Base-by-base conservation (phyloP, 1,140 invertebrate species). In the Nixonia krombeini region DNA sequence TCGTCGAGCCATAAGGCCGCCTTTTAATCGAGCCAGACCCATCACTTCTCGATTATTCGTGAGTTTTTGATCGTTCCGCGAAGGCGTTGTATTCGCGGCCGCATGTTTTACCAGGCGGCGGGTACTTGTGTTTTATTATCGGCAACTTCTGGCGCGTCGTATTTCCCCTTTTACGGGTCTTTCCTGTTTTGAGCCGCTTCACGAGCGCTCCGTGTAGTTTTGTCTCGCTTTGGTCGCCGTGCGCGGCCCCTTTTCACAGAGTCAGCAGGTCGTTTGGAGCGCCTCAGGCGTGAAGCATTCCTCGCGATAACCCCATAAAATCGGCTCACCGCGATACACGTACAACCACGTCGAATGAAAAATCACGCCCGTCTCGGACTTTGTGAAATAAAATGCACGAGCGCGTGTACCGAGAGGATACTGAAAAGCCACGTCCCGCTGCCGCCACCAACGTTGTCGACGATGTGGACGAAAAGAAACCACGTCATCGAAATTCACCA, bases 241-340 rank as follows among this genome's bases (percentile, higher is more conserved):
- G 51, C 44, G 56, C 55, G 52, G 61, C 66, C 57, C 42, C 62
- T 62, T 66, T 70, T 66, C 62, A 63, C 59, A 70, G 62, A 66
- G 68, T 70, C 68, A 70, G 68, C 68, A 58, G 68, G 57, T 70
- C 62, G 62, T 70, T 71, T 46, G 16, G 58, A 66, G 63, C 56
- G 68, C 63, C 65, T 63, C 53, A 40, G 63, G 68, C 68, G 58
- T 71, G 51, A 66, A 66, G 63, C 58, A 71, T 71, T 66, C 45
- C 58, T 71, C 53, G 55, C 53, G 45, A 63, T 58, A 59, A 67
- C 58, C 55, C 64, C 51, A 72, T 67, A 72, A 72, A 72, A 72
- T 72, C 64, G 64, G 63, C 64, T 72, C 64, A 62, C 62, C 57
- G 33, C 57, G 47, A 70, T 70, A 67, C 59, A 46, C 41, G 55